Evolutionary conservation across 2,888 invertebrate genomes (phyloP).

Genomic region (Prionchulus punctatus): DNA sequence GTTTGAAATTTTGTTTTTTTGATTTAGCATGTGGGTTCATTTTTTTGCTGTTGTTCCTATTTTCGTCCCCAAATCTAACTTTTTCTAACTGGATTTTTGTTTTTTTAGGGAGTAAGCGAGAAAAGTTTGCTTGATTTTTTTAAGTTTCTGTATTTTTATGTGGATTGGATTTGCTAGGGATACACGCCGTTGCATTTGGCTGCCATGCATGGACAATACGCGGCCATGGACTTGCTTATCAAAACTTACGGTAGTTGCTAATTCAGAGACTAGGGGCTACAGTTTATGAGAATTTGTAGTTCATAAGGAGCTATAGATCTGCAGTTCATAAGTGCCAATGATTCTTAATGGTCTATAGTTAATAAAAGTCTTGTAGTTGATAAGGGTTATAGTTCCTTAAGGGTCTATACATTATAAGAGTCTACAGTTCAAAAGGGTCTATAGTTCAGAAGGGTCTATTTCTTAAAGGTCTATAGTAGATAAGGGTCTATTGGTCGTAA

Average conservation of each 20-base stretch:
- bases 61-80: no score
- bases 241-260: neutral
- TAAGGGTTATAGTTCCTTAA: no score
- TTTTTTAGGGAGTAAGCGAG: conserved; percentile 7
- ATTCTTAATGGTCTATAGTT: neutral
- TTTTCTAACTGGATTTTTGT: no score
- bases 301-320: no score
- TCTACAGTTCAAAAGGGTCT: no score
- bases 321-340: no score
- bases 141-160: neutral
- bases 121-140: neutral
- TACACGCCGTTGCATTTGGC: conserved; percentile 12
- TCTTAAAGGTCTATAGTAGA: no score
- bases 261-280: no score
- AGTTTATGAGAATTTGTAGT: no score
- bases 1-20: neutral
- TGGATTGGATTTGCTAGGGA: neutral
- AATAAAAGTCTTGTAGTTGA: neutral
- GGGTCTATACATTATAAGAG: no score
- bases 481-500: no score
- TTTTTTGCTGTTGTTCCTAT: neutral
- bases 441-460: no score
- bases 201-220: conserved; percentile 5
- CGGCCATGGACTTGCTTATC: neutral
- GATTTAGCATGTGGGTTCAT: neutral